These are phyloP conservation scores for Stigmatopora nigra DNA, from an alignment of 2,113 vertebrate species.

Conservation along the genomic window DNA sequence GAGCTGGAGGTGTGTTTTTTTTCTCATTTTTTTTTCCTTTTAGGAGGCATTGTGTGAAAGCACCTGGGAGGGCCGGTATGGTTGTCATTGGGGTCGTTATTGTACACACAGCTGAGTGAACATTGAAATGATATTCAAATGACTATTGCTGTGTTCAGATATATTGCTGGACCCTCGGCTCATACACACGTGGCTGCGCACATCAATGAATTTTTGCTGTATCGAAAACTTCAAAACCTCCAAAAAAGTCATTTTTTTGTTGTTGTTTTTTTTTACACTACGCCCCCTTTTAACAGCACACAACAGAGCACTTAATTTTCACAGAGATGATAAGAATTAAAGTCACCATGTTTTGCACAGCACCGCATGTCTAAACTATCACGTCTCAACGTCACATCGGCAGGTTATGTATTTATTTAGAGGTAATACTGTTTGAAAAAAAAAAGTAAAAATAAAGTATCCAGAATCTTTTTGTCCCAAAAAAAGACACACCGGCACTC, in stretches of 20 bases:
- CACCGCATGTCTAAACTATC: constrained; percentile 49
- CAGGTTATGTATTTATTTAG: constrained; percentile 52
- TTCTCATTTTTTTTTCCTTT: neutral
- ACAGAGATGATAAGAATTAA: constrained; percentile 9
- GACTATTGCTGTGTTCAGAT: constrained; percentile 66
- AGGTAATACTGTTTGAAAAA: constrained; percentile 61
- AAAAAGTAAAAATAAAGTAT: neutral
- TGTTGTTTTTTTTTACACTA: constrained; percentile 10
- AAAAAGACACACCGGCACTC: constrained; percentile 6
- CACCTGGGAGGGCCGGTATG: constrained; percentile 39
- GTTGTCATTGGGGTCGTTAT: neutral
- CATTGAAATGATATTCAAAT: constrained; percentile 32
- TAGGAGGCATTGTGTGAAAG: constrained; percentile 40
- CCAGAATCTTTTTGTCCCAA: constrained; percentile 8
- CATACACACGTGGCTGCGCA: constrained; percentile 43
- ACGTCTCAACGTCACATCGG: constrained; percentile 59
- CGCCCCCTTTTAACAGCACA: constrained; percentile 40
- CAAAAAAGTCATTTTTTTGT: neutral
- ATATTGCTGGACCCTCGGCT: constrained; percentile 65
- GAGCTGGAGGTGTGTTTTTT: constrained; percentile 41
- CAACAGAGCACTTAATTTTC: constrained; percentile 40
- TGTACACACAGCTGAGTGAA: constrained; percentile 4
- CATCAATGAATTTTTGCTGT: constrained; percentile 21
- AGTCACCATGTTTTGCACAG: constrained; percentile 49
- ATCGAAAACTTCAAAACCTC: neutral